Evolutionary conservation across 2,113 vertebrate species (phyloP).

Genomic region (Heloderma charlesbogerti): DNA sequence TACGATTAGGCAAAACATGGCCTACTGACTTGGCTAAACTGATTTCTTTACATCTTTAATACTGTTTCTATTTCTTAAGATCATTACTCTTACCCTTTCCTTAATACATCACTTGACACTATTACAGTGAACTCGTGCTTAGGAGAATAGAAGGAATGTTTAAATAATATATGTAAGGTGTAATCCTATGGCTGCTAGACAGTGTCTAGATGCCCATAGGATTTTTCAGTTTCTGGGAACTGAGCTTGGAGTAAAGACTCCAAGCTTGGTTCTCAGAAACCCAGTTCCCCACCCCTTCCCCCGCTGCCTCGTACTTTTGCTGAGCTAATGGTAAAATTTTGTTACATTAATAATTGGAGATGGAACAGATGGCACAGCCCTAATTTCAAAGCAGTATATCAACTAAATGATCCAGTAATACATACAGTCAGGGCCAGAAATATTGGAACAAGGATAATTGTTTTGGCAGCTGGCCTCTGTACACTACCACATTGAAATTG

Average conservation of each 20-base stretch:
- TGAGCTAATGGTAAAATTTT: conserved; percentile 57
- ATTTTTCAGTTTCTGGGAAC: too few relatives aligned
- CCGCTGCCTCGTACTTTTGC: too few relatives aligned
- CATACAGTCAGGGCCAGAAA: too few relatives aligned
- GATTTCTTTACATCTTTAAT: background rate
- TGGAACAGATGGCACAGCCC: conserved; percentile 71
- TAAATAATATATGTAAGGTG: background rate
- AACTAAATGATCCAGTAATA: conserved; percentile 44
- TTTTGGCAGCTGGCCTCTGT: too few relatives aligned
- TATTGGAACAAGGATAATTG: too few relatives aligned
- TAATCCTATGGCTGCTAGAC: too few relatives aligned
- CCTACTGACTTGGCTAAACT: background rate
- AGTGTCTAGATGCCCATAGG: too few relatives aligned
- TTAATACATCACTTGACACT: background rate
- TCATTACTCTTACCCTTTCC: background rate
- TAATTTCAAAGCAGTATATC: conserved; percentile 60
- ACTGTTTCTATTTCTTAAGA: background rate
- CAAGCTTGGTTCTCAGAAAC: too few relatives aligned
- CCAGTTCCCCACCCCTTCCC: too few relatives aligned
- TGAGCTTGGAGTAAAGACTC: too few relatives aligned
- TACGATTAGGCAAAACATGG: background rate
- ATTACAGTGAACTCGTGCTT: background rate
- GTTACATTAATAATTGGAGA: conserved; percentile 66
- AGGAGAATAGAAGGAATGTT: too few relatives aligned
- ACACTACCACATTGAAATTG: too few relatives aligned